Percentiles rank a stretch among this genome's conserved stretches.
Conservation (phyloP, 2,113 vertebrate genomes). For the Lophotis ruficrista region DNA sequence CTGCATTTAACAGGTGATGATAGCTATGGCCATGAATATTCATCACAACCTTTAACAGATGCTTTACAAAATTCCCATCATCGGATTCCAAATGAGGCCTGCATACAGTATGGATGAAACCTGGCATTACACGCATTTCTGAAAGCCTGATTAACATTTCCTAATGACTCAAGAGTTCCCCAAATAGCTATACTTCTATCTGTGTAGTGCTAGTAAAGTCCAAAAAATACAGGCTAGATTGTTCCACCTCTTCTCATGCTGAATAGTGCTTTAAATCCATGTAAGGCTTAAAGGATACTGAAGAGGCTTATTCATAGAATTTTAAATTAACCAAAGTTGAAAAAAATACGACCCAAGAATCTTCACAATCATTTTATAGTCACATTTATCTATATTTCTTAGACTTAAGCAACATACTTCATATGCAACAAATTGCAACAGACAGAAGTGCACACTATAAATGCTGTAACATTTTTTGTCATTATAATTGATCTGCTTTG, state of each 20-base stretch:
- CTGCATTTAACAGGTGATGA: neutral
- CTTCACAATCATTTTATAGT: neutral
- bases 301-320: neutral
- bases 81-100: neutral
- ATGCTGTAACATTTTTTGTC: neutral
- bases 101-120: neutral
- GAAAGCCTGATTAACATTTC: constrained; percentile 43
- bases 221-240: neutral
- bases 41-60: constrained; percentile 39
- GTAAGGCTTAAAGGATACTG: neutral
- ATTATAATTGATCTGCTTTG: neutral
- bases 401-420: neutral
- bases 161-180: neutral
- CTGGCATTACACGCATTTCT: neutral
- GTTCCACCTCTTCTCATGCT: neutral
- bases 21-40: constrained; percentile 27
- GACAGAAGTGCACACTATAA: neutral
- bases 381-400: neutral
- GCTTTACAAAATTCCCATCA: constrained; percentile 12
- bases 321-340: neutral
- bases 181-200: neutral
- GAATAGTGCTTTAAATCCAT: neutral
- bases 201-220: neutral
- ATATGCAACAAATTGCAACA: neutral
- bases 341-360: neutral